These are phyloP conservation scores for Sorex maritimensis DNA, from an alignment of 2,797 vertebrate species.

Conservation along the genomic window DNA sequence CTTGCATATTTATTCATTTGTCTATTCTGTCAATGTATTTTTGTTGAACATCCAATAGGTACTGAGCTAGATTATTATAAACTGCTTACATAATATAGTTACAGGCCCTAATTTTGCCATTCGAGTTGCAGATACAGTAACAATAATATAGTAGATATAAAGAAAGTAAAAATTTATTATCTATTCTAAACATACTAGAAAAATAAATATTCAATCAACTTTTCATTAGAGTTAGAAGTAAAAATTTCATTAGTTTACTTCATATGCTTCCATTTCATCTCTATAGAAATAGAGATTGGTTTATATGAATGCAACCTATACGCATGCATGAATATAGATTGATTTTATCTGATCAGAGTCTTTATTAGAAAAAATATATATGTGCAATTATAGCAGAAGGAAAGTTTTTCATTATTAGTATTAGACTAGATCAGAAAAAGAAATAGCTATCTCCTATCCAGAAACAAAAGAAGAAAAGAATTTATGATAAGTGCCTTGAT, in stretches of 20 bases:
- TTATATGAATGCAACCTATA: too few relatives aligned
- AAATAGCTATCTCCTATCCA: background rate
- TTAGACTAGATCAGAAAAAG: background rate
- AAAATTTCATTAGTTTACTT: background rate
- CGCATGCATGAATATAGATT: too few relatives aligned
- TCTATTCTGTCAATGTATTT: background rate
- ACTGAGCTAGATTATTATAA: background rate
- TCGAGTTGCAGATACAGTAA: constrained; percentile 21
- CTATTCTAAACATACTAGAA: background rate
- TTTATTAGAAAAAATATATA: background rate
- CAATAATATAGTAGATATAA: background rate
- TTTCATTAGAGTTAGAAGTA: background rate
- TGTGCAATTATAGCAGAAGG: background rate
- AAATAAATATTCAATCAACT: background rate
- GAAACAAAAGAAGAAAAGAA: constrained; percentile 32
- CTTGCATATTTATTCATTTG: background rate
- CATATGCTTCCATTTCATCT: background rate
- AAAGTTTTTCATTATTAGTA: constrained; percentile 4
- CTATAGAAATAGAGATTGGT: background rate
- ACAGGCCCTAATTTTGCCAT: background rate
- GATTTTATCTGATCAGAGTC: background rate
- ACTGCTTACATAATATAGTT: background rate
- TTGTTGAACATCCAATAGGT: background rate
- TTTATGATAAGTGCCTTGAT: background rate
- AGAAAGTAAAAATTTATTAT: background rate